A percentile compares a stretch with the other conserved stretches of the same genome.
These are phyloP conservation scores for Hybos culiciformis DNA, from an alignment of 2,888 invertebrate species.

Conservation along the genomic window DNA sequence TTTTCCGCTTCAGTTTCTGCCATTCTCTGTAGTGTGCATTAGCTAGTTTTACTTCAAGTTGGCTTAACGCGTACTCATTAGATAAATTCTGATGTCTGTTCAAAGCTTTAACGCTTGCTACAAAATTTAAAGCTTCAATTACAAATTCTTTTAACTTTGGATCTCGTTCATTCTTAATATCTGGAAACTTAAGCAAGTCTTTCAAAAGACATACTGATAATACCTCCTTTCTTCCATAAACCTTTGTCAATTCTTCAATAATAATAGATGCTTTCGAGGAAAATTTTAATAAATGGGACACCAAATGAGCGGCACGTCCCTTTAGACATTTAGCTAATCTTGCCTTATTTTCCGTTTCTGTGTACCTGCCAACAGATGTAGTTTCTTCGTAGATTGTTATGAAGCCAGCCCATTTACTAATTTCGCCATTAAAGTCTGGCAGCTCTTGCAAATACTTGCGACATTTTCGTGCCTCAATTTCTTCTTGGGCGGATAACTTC, in stretches of 20 bases:
- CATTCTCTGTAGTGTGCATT: neutral
- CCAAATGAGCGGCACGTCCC: neutral
- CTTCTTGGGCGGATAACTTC: too few species aligned
- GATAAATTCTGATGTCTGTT: neutral
- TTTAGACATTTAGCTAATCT: neutral
- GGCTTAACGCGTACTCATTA: neutral
- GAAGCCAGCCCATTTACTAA: neutral
- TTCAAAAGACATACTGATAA: neutral
- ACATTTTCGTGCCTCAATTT: neutral
- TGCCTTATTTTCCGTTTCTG: neutral
- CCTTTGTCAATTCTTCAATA: neutral
- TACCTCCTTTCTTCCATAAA: neutral
- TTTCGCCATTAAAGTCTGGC: neutral
- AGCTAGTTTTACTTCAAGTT: neutral
- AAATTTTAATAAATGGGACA: neutral
- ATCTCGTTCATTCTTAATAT: neutral
- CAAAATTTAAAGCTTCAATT: neutral
- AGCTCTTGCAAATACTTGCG: neutral
- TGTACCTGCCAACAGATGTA: neutral
- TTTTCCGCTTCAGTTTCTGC: neutral
- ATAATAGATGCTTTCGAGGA: neutral
- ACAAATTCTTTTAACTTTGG: neutral
- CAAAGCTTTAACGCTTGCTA: neutral
- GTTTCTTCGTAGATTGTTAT: neutral
- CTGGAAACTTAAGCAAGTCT: neutral